Base-by-base conservation (phyloP, 2,113 vertebrate species). In the Prunella himalayana region DNA sequence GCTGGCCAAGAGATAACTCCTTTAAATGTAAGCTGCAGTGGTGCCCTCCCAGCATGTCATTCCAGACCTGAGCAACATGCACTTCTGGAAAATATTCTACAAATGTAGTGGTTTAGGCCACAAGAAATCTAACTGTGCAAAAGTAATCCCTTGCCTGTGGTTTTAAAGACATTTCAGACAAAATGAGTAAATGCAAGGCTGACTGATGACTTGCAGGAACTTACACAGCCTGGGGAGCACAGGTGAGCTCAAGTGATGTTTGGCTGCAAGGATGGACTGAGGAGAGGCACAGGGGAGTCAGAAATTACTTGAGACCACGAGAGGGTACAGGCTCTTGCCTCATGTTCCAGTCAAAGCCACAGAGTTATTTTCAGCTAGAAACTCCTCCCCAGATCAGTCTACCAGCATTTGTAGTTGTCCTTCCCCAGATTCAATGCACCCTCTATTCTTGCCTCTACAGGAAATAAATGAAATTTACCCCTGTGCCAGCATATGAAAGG, bases 321-420 rank as follows among this genome's bases (percentile, higher is more conserved):
- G 8, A 60, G 25, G 24, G 9, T 30, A 12, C 1, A 1, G 41
- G n/a, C 3, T 63, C 25, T n/a, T 70, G 8, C n/a, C 57, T 17
- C 28, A 4, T 4, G 15, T 20, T 68, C 41, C 31, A n/a, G 33
- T 7, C n/a, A 66, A 81, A 86, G 25, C 64, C 19, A 35, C 4
- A 16, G 5, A 59, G 25, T 2, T 13, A 49, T 70, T 57, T 45
- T 10, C 22, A 59, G 14, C 8, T 11, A 54, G 39, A 79, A 94
- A 49, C 20, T 64, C 30, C 61, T 86, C 39, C 37, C 14, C 23
- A 35, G 5, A 2, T 8, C 24, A 13, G 17, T 30, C 50, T 47
- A 27, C 13, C 59, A 64, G 31, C 0, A 0, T 56, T 63, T 33
- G 21, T 7, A 49, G 30, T 5, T 50, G 37, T 27, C 30, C 35